Evolutionary conservation across 2,113 vertebrate genomes (phyloP), one percentile per base, ranked within the genome.

Genomic region (Callorhinus ursinus): DNA sequence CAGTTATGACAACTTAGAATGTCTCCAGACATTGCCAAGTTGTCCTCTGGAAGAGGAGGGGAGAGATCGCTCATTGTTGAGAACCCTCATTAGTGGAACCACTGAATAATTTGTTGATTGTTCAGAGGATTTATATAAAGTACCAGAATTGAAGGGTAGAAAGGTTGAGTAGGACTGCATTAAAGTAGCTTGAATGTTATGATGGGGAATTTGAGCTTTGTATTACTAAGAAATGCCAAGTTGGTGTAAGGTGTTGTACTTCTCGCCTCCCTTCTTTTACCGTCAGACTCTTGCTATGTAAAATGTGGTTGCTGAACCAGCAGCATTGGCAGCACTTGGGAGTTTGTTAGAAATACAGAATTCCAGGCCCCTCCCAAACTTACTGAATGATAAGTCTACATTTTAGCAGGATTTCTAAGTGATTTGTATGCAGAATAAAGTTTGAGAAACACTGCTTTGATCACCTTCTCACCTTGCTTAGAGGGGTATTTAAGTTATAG

Each of bases 331-430:
- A 88, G 86, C n/a, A 65, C 33, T 87, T 94, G 13, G 6, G 69
- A 96, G n/a, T 33, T 63, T 92, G 21, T 92, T 94, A 96, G n/a
- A 67, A 85, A 80, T 82, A 77, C 33, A 74, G 69, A 71, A 79
- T 93, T 92, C 77, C 8, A 69, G n/a, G 63, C 7, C 9, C 15
- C 7, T 90, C n/a, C 31, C 7, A 79, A n/a, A 51, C 12, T 96
- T 65, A 55, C 2, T 81, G 31, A 69, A 81, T 77, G 55, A 33
- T 51, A 90, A 84, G 26, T 80, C 10, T 69, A 13, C 65, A 42
- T 71, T 88, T 84, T 84, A 88, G 57, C 33, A 93, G 49, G 22
- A 59, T 84, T 13, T 5, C 42, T 36, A 39, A 36, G 19, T 83
- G 24, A 61, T 69, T 59, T 82, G 2, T 46, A 13, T 76, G 15